Percentiles rank a stretch among this genome's conserved stretches.
Evolutionary conservation across 2,797 vertebrate species (phyloP).

Genomic region (Myotis pilosus): DNA sequence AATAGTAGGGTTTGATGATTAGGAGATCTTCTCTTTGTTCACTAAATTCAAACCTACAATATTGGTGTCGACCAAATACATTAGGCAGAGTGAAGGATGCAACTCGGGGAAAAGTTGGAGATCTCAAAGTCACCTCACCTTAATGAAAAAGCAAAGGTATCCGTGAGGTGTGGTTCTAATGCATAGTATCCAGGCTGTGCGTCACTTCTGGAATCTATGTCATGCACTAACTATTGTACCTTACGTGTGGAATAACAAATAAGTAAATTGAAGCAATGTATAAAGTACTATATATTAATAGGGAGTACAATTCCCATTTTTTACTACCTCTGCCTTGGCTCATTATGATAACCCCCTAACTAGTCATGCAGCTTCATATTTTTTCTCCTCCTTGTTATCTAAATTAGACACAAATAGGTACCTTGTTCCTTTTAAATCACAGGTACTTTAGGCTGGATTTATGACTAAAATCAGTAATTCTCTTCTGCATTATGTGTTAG

Average conservation of each 20-base stretch:
- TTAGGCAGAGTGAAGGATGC: neutral
- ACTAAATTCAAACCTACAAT: neutral
- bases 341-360: neutral
- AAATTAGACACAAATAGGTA: neutral
- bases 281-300: neutral
- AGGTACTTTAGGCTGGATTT: neutral
- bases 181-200: neutral
- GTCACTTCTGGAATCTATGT: neutral
- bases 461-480: neutral
- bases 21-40: neutral
- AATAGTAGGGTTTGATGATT: neutral
- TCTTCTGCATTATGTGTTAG: neutral
- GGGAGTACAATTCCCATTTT: neutral
- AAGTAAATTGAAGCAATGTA: neutral
- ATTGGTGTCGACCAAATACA: neutral
- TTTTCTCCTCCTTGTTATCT: neutral
- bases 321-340: neutral
- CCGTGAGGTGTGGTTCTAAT: neutral
- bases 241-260: neutral
- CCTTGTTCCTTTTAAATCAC: neutral
- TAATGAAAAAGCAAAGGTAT: neutral
- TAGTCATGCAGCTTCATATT: neutral
- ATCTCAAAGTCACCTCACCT: neutral
- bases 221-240: neutral
- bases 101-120: neutral